Evolutionary conservation across 2,113 vertebrate genomes (phyloP), one percentile per base, ranked within the genome.

Genomic region (Leptodactylus fuscus): DNA sequence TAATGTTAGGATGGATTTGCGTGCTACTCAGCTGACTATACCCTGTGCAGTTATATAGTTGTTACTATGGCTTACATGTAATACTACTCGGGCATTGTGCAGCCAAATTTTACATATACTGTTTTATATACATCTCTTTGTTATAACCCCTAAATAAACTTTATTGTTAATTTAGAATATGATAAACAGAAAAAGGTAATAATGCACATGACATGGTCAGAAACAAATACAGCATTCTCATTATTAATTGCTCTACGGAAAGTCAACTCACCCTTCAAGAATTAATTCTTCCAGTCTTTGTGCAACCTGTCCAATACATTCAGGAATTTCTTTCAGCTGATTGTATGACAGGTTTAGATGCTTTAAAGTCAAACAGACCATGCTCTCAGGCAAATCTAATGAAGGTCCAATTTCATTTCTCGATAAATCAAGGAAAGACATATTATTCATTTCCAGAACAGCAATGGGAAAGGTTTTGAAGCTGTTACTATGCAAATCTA

Each of bases 341-440:
- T 99, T 99, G 86, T 96, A 97, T 0, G 97, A 97, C 58, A 99
- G 91, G 87, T 97, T 98, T 36, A 99, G 90, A 5, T 96, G 96
- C 74, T 92, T 95, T 83, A 99, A 91, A 0, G 94, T 94, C 0
- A 90, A 90, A 87, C 96, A 97, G 87, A 87, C 89, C 85, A 92
- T 86, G 0, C 46, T 34, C 0, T 93, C 90, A 88, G 95, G 93
- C 85, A 97, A 89, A 87, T 81, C 69, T 81, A 98, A 78, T 3
- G 89, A 89, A 10, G 96, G 95, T 0, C 96, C 96, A 16, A 99
- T 94, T 22, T 94, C 92, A 88, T 99, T 99, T 12, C 95, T 95
- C 15, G 98, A 99, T 60, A 97, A 87, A 81, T 98, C 98, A 22
- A 99, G 94, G 41, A 75, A 90, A 85, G 82, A 89, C 32, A 99